Percentiles rank a stretch among this genome's conserved stretches.
Conservation (phyloP, 2,113 vertebrate genomes). For the Oryzias javanicus region DNA sequence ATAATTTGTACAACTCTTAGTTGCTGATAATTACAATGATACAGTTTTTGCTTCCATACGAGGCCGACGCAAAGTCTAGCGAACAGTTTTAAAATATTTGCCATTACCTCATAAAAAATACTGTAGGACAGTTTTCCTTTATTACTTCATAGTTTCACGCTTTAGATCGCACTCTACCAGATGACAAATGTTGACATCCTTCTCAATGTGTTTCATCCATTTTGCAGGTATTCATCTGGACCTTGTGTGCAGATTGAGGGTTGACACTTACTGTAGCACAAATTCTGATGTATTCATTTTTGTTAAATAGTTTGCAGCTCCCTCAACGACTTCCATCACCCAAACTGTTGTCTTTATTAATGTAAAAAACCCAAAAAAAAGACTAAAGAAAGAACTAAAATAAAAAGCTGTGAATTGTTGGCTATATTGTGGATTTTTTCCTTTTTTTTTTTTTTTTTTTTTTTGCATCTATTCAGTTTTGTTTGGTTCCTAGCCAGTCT, state of each 20-base stretch:
- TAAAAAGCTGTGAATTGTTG: too few species aligned
- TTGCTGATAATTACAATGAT: too few species aligned
- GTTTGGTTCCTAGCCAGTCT: slow-evolving; percentile 6
- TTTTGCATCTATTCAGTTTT: not conserved
- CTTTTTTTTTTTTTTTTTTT: too few species aligned
- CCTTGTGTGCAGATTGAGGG: slow-evolving; percentile 16
- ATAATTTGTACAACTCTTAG: too few species aligned
- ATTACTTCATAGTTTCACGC: too few species aligned
- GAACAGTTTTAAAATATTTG: too few species aligned
- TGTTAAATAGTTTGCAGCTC: too few species aligned
- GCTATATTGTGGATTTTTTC: too few species aligned
- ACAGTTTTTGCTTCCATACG: too few species aligned
- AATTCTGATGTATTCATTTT: not conserved
- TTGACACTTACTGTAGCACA: slow-evolving; percentile 16
- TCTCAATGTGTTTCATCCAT: slow-evolving; percentile 23
- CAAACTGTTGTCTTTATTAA: slow-evolving; percentile 5
- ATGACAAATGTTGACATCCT: slow-evolving; percentile 6
- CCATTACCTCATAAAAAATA: too few species aligned
- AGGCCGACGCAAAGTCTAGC: too few species aligned
- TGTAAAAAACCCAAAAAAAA: slow-evolving; percentile 1
- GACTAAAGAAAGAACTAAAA: not conserved
- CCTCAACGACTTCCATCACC: not conserved
- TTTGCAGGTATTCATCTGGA: slow-evolving; percentile 22
- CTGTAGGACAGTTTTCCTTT: too few species aligned
- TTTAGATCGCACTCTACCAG: not conserved